Conservation (phyloP, 2,113 vertebrate species). For the Macquaria ambigua region DNA sequence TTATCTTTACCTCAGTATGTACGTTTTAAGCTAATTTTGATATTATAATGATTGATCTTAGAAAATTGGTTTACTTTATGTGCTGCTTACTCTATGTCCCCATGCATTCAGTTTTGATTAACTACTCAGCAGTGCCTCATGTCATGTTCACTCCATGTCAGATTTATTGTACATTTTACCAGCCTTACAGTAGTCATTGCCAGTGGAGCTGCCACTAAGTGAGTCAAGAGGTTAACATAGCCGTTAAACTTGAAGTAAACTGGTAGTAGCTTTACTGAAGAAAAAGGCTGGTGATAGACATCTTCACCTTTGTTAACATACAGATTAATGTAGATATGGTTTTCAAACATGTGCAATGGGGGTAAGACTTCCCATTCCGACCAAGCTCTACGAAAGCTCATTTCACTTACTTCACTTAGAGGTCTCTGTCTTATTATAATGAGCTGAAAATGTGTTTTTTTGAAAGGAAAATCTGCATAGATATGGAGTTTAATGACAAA, state of each 20-base stretch:
- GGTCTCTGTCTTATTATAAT: no score
- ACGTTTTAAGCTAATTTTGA: not conserved
- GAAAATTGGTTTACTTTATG: no score
- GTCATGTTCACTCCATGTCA: not conserved
- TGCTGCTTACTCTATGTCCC: not conserved
- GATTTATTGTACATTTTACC: not conserved
- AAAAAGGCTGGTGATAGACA: not conserved
- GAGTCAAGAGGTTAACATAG: not conserved
- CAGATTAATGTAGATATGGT: not conserved
- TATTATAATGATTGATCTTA: not conserved
- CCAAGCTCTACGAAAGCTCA: no score
- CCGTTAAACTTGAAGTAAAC: not conserved
- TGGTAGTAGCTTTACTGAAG: not conserved
- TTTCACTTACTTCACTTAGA: no score
- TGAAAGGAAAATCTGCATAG: no score
- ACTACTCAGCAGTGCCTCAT: not conserved
- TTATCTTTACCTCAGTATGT: not conserved
- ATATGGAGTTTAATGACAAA: not conserved
- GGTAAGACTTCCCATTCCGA: not conserved
- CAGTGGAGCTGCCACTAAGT: not conserved
- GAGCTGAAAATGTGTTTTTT: no score
- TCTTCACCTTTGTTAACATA: not conserved
- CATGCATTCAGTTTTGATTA: not conserved
- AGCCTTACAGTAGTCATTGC: not conserved
- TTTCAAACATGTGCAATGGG: no score